Base-by-base conservation (phyloP, 2,797 vertebrate species). In the Semaprochilodus insignis region DNA sequence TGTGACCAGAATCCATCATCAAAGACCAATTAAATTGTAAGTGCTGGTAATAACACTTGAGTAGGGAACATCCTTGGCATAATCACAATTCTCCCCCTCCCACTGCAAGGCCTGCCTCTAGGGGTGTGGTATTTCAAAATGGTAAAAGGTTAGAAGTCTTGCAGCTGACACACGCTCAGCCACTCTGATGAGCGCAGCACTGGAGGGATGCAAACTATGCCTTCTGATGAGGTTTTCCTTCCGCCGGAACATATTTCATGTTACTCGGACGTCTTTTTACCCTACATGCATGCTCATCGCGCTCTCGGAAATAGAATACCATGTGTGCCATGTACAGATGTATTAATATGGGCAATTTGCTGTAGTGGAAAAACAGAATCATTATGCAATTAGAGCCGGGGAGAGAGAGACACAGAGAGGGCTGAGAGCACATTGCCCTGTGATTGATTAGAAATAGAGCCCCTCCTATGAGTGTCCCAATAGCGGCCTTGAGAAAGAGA, bases 401-500 rank as follows among this genome's bases (percentile, higher is more conserved):
- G 52, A 62, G 69, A 77, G n/a, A n/a, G 65, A 57, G 19, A 70
- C 14, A 63, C 69, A 65, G 25, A 79, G 62, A 74, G 55, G 21
- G 78, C n/a, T 52, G 72, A 59, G 59, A 69, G 73, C 36, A 17
- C 31, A 6, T 67, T 70, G 72, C 71, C 66, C 62, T n/a, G 65
- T 80, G 78, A 80, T 80, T 80, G 72, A 83, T 83, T 80, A 83
- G 72, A 80, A 83, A 83, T 63, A 80, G 48, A 69, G 62, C 81
- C 70, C 67, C 23, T 66, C 54, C 85, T 63, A 74, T 89, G 87
- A 93, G 90, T 89, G 88, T 80, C 82, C 78, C 87, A 88, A 88
- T 88, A 78, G 77, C 75, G n/a, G 89, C 90, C 88, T 84, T 88
- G 88, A 89, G 90, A 93, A 87, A 92, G 82, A 94, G 86, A 89